phyloP scores from a whole-genome alignment of 2,888 invertebrate genomes.

The Sminthurinus aureus region DNA sequence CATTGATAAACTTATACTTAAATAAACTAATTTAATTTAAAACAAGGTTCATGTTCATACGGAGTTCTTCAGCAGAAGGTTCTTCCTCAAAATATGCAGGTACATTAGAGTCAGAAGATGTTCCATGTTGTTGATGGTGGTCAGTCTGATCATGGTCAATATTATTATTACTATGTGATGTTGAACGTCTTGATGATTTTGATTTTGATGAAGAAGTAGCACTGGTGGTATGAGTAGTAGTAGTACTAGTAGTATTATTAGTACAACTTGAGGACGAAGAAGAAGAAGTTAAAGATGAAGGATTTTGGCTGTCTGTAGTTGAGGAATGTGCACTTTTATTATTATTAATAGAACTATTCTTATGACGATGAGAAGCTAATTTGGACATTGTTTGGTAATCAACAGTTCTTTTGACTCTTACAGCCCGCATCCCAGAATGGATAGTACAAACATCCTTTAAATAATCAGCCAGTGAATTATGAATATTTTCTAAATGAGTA shows the following conservation, averaged over 20 bases:
- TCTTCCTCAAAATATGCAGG: constrained; percentile 67
- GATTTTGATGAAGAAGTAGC: background rate
- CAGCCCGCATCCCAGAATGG: constrained; percentile 86
- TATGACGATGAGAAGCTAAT: constrained; percentile 62
- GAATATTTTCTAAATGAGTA: constrained; percentile 79
- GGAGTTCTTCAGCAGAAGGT: constrained; percentile 84
- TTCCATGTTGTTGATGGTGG: background rate
- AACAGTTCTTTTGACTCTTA: constrained; percentile 83
- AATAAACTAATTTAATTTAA: too few species aligned
- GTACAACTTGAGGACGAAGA: background rate
- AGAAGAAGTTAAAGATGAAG: background rate
- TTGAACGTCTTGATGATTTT: background rate
- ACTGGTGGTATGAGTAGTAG: background rate
- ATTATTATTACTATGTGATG: background rate
- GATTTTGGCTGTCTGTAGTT: background rate
- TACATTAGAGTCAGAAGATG: background rate
- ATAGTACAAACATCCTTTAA: constrained; percentile 85
- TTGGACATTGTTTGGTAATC: constrained; percentile 83
- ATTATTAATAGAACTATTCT: background rate
- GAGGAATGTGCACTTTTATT: background rate
- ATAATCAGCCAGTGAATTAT: constrained; percentile 79
- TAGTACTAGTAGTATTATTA: background rate
- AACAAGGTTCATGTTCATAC: too few species aligned
- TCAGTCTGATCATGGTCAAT: background rate
- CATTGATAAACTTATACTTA: too few species aligned